phyloP scores from a whole-genome alignment of 1,140 invertebrate genomes.

The Holcopasites calliopsidis region DNA sequence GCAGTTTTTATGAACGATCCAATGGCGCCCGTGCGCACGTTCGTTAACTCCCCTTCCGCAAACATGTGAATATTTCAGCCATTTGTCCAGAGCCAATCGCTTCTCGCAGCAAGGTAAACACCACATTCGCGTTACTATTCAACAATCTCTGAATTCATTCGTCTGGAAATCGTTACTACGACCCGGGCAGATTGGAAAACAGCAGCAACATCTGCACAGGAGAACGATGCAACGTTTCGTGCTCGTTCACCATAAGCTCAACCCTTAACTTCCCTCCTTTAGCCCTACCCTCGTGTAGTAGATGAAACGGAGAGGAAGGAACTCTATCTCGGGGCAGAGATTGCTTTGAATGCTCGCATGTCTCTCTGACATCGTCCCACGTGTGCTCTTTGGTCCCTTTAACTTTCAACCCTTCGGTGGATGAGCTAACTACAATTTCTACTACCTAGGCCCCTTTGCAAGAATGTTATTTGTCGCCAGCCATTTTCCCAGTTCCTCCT shows the following conservation, averaged over 20 bases:
- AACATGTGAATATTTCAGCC: background rate
- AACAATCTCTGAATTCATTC: too few relatives aligned
- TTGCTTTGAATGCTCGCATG: slow-evolving; percentile 25
- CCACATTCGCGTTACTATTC: too few relatives aligned
- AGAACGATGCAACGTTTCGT: slow-evolving; percentile 14
- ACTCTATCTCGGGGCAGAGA: slow-evolving; percentile 31
- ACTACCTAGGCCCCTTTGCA: background rate
- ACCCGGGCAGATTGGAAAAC: background rate
- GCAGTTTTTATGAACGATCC: background rate
- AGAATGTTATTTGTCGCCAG: background rate
- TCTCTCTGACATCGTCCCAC: slow-evolving; percentile 7
- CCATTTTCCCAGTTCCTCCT: background rate
- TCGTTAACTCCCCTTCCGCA: background rate
- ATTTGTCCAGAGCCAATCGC: background rate
- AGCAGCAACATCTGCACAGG: slow-evolving; percentile 8
- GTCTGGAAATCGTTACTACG: background rate
- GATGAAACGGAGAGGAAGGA: background rate
- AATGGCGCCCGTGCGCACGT: background rate
- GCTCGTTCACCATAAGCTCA: slow-evolving; percentile 38
- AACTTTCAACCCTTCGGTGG: slow-evolving; percentile 14
- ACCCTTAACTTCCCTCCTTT: slow-evolving; percentile 46
- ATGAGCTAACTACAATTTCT: background rate
- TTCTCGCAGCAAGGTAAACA: background rate
- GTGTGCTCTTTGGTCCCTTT: background rate
- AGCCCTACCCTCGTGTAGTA: background rate